A percentile compares a stretch with the other conserved stretches of the same genome.
Conservation (phyloP, 2,797 vertebrate genomes). For the Enteromius viviparus region DNA sequence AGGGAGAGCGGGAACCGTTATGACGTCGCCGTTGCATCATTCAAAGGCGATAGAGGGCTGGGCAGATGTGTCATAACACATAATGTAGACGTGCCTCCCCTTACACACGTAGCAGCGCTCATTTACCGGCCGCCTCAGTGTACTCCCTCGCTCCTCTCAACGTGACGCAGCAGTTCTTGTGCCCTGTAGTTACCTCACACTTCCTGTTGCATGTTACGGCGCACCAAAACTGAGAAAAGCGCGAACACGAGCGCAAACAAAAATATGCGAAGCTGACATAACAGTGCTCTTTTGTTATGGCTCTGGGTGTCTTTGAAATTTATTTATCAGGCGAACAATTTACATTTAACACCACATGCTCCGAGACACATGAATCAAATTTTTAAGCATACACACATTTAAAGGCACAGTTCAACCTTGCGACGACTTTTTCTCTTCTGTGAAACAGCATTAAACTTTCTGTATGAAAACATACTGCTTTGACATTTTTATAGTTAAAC, state of each 20-base stretch:
- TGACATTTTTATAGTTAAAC: background rate
- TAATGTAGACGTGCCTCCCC: conserved; percentile 53
- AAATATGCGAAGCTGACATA: conserved; percentile 20
- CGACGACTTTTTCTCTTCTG: background rate
- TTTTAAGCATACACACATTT: background rate
- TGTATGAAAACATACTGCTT: background rate
- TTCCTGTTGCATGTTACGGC: conserved; percentile 56
- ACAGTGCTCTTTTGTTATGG: background rate
- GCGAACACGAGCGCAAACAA: background rate
- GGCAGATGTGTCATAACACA: conserved; percentile 66
- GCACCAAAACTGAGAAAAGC: background rate
- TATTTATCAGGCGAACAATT: background rate
- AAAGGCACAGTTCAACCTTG: background rate
- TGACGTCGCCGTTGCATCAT: conserved; percentile 70
- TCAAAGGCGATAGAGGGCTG: conserved; percentile 60
- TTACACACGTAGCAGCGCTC: conserved; percentile 6
- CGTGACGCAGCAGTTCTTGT: conserved; percentile 69
- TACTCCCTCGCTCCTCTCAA: conserved; percentile 51
- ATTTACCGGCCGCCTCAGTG: conserved; percentile 43
- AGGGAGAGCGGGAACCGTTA: conserved; percentile 65
- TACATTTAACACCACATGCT: background rate
- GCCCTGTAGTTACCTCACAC: conserved; percentile 62
- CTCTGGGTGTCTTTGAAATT: background rate
- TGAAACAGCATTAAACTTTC: background rate
- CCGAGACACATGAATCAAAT: too few species aligned